Evolutionary conservation across 2,797 vertebrate genomes (phyloP).

Genomic region (Heterohyrax brucei): DNA sequence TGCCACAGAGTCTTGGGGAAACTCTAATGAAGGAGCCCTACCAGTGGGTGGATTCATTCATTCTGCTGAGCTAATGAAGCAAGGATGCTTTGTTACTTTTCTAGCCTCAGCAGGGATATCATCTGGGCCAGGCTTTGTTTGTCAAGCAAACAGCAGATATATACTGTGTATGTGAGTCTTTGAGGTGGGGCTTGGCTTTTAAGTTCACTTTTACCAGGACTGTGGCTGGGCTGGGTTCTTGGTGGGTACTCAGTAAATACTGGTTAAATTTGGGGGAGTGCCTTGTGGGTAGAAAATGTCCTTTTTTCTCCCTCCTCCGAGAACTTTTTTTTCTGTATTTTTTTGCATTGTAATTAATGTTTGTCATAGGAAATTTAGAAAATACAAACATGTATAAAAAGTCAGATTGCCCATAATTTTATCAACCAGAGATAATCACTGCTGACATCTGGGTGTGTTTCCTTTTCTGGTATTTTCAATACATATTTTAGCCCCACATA

Average conservation of each 20-base stretch:
- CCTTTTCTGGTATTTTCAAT: constrained; percentile 65
- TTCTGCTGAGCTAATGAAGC: constrained; percentile 59
- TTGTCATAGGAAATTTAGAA: constrained; percentile 51
- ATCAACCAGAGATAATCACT: neutral
- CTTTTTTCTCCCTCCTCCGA: neutral
- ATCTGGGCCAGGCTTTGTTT: constrained; percentile 54
- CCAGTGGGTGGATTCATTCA: neutral
- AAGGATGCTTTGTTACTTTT: constrained; percentile 20
- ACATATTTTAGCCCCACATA: neutral
- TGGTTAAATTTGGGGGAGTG: constrained; percentile 1
- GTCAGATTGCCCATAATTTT: constrained; percentile 33
- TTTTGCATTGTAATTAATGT: neutral
- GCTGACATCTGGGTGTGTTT: constrained; percentile 26
- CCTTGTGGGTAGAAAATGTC: neutral
- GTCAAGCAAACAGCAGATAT: constrained; percentile 1
- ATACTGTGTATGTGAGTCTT: neutral
- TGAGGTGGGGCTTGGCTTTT: constrained; percentile 3
- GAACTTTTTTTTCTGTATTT: no score
- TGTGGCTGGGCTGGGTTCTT: constrained; percentile 14
- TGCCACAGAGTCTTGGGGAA: neutral
- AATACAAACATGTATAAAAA: neutral
- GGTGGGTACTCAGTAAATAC: constrained; percentile 54
- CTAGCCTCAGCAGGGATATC: neutral
- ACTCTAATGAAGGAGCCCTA: neutral
- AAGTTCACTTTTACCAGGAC: neutral